Conservation (phyloP, 2,888 invertebrate genomes). For the Pachymerium ferrugineum region DNA sequence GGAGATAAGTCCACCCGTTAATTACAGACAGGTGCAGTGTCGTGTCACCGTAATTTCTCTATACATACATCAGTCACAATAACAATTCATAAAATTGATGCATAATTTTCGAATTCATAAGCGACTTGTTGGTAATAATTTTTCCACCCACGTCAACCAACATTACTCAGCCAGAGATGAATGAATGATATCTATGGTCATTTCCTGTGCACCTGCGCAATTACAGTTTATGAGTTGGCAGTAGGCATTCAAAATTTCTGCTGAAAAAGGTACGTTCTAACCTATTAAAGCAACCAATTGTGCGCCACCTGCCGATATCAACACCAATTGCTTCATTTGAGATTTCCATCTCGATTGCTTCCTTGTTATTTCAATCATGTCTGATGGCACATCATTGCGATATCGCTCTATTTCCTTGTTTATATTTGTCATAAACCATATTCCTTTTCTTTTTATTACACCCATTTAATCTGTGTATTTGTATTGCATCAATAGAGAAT, state of each 20-base stretch:
- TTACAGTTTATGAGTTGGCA: neutral
- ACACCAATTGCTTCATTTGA: slow-evolving; percentile 18
- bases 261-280: neutral
- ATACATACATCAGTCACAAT: no score
- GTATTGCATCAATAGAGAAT: neutral
- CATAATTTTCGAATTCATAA: no score
- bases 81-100: no score
- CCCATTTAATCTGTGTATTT: slow-evolving; percentile 3
- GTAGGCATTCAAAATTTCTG: neutral
- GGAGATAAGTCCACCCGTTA: no score
- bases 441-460: neutral
- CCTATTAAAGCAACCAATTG: neutral
- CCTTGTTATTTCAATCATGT: slow-evolving; percentile 15
- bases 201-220: slow-evolving; percentile 12
- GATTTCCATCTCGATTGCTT: slow-evolving; percentile 12
- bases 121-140: no score
- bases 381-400: slow-evolving; percentile 5
- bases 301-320: slow-evolving; percentile 12
- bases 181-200: neutral
- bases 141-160: no score
- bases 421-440: slow-evolving; percentile 16
- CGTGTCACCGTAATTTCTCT: no score
- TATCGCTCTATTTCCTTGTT: neutral
- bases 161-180: neutral
- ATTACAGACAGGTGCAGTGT: no score